Base-by-base conservation (phyloP, 2,888 invertebrate species). In the Periphyllus acericola region DNA sequence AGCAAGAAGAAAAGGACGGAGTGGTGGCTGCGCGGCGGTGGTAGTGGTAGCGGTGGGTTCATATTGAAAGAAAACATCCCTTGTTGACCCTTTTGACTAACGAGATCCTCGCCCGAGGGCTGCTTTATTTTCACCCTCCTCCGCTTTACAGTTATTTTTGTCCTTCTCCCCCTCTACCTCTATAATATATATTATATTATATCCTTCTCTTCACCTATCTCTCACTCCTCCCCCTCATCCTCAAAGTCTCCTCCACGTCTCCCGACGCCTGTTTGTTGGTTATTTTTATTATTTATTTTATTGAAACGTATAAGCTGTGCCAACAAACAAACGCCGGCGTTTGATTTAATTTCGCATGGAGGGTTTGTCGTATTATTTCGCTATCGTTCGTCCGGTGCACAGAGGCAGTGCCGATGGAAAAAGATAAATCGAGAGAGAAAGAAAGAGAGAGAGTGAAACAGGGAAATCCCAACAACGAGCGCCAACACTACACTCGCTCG, bases 41-140 rank as follows among this genome's bases (percentile, higher is more conserved):
- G 75, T 6, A 52, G 71, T 3, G 17, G 60, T 9, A 36, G 72
- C 6, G 86, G 71, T 4, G 29, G 71, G 72, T 72, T 79, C 71
- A 46, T 87, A 87, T 87, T 81, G 81, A 87, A 86, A 86, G 86
- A 86, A 87, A 87, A 87, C 87, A 87, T 86, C 79, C 79, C 86
- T 86, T 86, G 80, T 87, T 87, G 87, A 87, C 87, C 87, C 87
- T 87, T 87, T 81, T 66, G 46, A 66, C 87, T 87, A 87, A 87
- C 80, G 81, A 87, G 87, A 87, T 87, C 81, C 87, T 81, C 87
- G 87, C 87, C 46, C 46, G 74, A 81, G 74, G 81, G 81, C 25
- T 74, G 87, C 75, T 87, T 87, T 87, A 87, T 87, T 81, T 81
- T 60, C 32, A 32, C 46, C 79, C 34, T 60, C 52, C 68, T n/a